phyloP scores from a whole-genome alignment of 2,797 vertebrate species.

The Molothrus ater region DNA sequence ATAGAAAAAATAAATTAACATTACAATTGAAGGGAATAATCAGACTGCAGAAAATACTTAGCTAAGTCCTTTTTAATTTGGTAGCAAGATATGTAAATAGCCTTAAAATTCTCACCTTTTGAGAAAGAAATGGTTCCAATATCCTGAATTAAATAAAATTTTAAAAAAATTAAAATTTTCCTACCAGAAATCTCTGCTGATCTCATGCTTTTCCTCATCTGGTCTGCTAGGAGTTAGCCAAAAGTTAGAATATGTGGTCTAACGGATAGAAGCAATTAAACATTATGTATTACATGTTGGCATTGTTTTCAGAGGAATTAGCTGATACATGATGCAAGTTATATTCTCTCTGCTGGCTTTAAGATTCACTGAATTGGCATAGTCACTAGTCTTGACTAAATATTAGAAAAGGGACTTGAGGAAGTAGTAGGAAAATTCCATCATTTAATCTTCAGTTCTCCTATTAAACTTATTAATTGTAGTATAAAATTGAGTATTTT shows the following conservation, averaged over 20 bases:
- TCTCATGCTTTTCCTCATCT: neutral
- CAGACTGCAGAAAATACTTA: neutral
- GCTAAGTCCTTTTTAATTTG: neutral
- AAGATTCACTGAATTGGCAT: neutral
- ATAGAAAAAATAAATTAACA: neutral
- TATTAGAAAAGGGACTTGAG: neutral
- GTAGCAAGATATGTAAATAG: neutral
- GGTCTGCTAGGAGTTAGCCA: neutral
- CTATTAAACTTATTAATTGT: neutral
- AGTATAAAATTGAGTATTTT: neutral
- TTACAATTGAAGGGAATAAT: neutral
- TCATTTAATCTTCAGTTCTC: neutral
- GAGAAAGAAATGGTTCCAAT: neutral
- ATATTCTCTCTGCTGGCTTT: neutral
- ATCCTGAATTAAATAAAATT: neutral
- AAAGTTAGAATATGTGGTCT: neutral
- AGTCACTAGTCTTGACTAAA: neutral
- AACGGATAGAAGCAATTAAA: neutral
- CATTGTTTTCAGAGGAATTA: neutral
- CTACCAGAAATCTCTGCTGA: neutral
- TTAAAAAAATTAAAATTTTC: neutral
- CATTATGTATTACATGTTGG: neutral
- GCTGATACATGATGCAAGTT: rapidly evolving
- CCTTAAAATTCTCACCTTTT: neutral
- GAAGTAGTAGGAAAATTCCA: neutral